Base-by-base conservation (phyloP, 2,888 invertebrate genomes). In the Scelioninae gen. 2 region DNA sequence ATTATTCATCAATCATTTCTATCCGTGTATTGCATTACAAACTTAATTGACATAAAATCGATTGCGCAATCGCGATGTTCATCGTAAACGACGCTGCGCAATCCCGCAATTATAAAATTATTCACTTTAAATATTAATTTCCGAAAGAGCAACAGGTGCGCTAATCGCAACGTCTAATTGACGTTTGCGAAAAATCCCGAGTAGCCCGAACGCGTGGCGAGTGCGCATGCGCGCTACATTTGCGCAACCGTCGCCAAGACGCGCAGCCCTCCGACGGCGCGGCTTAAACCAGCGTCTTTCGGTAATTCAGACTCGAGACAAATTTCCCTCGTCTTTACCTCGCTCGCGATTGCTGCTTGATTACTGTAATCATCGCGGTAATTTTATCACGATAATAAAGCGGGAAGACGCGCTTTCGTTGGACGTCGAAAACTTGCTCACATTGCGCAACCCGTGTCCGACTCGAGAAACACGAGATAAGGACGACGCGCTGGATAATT, bases 111-210 rank as follows among this genome's bases (percentile, higher is more conserved):
- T 45, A 53, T 53, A 45, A 60, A 61, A 55, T 69, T 53, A 61
- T 46, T 19, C 39, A 37, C 31, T 16, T 25, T 39, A 46, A 69
- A 61, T 33, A 53, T 67, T 57, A 69, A 61, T 53, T 45, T 28
- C 16, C 46, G 37, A 69, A 69, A 69, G 60, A 69, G 45, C 68
- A 68, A 52, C 68, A 52, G 41, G 41, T 52, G 52, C 19, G 19
- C 13, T 55, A 65, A 52, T 68, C 45, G 31, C 19, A 65, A 18
- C 31, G 15, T 15, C 39, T 41, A 33, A 57, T 50, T 67, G 50
- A 67, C 50, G 31, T 15, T 9, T 0, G 16, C 28, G 45, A 53
- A 50, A 43, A 53, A 53, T 63, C 6, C 9, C 13, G n/a, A 33
- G 22, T 33, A 33, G 19, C 16, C 9, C 13, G n/a, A 33, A 15